Conservation (phyloP, 1,140 invertebrate species). For the Ridgeia piscesae region DNA sequence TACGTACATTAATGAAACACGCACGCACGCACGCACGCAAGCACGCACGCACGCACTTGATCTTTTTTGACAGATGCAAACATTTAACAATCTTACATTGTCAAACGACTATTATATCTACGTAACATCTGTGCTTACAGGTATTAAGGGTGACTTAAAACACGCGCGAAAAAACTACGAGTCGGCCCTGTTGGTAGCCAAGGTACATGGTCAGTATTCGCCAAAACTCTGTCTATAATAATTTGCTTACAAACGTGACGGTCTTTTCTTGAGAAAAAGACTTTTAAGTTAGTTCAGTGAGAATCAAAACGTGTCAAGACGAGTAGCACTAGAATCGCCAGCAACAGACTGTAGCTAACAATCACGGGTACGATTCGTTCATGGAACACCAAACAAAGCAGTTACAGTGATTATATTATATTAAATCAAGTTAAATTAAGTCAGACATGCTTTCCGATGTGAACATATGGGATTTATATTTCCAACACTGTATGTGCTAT, state of each 20-base stretch:
- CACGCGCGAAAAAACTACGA: background rate
- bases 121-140: background rate
- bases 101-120: too few species aligned
- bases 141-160: background rate
- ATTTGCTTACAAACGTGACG: too few species aligned
- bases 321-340: background rate
- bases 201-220: background rate
- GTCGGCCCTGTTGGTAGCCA: background rate
- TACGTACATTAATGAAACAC: too few species aligned
- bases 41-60: constrained; percentile 3
- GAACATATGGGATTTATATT: too few species aligned
- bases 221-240: background rate
- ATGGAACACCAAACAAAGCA: too few species aligned
- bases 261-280: too few species aligned
- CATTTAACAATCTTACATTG: too few species aligned
- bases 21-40: background rate
- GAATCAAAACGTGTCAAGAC: background rate
- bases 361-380: background rate
- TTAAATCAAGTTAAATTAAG: too few species aligned
- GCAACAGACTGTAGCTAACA: background rate
- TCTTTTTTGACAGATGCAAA: background rate
- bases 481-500: too few species aligned
- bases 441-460: too few species aligned
- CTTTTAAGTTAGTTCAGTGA: background rate
- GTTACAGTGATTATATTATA: too few species aligned